These are phyloP conservation scores for Plestiodon gilberti DNA, from an alignment of 2,113 vertebrate genomes.

Conservation along the genomic window DNA sequence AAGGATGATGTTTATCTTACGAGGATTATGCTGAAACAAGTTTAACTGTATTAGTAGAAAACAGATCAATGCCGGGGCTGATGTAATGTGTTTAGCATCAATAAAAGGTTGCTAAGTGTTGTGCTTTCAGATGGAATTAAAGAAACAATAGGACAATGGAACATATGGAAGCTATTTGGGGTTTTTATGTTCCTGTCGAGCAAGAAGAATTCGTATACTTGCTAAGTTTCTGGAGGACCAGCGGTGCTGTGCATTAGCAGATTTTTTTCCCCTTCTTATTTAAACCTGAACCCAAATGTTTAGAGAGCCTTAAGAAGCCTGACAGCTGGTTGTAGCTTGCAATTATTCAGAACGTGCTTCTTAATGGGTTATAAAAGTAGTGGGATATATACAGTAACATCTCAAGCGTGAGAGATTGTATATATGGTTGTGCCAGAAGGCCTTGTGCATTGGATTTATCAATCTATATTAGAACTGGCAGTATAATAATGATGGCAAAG, in stretches of 20 bases:
- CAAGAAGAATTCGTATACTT: slow-evolving; percentile 76
- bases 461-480: slow-evolving; percentile 54
- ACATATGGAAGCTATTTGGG: slow-evolving; percentile 79
- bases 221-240: slow-evolving; percentile 62
- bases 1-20: slow-evolving; percentile 75
- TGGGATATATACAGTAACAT: slow-evolving; percentile 50
- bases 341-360: slow-evolving; percentile 67
- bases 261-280: background rate
- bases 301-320: slow-evolving; percentile 67
- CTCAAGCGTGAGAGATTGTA: slow-evolving; percentile 61
- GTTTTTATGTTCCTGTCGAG: slow-evolving; percentile 71
- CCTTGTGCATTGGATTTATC: slow-evolving; percentile 49
- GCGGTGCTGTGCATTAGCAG: background rate
- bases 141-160: slow-evolving; percentile 70
- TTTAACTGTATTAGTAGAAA: slow-evolving; percentile 78
- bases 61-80: slow-evolving; percentile 72
- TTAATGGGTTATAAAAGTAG: slow-evolving; percentile 72
- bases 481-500: slow-evolving; percentile 58
- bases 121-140: slow-evolving; percentile 75
- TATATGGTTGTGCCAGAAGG: slow-evolving; percentile 63
- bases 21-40: slow-evolving; percentile 71
- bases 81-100: slow-evolving; percentile 82
- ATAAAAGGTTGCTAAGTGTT: slow-evolving; percentile 82
- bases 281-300: slow-evolving; percentile 64
- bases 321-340: slow-evolving; percentile 69